These are phyloP conservation scores for Drosophila mimica DNA, from an alignment of 2,888 invertebrate genomes.

Conservation along the genomic window DNA sequence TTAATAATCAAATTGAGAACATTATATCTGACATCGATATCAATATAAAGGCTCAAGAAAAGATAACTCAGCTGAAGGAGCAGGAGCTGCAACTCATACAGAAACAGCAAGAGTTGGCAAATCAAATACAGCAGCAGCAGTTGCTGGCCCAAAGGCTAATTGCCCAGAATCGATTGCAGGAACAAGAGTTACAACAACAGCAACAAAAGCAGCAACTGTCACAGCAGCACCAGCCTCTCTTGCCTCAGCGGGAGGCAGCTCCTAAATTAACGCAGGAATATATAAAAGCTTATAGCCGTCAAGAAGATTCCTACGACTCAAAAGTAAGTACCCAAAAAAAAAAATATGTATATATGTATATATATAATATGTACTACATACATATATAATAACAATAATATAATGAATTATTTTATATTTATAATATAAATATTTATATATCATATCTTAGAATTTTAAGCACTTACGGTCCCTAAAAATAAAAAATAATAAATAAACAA, in stretches of 20 bases:
- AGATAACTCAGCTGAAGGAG: constrained; percentile 72
- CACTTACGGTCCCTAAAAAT: too few species aligned
- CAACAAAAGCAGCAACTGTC: constrained; percentile 28
- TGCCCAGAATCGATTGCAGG: constrained; percentile 63
- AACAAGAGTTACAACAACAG: constrained; percentile 55
- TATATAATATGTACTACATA: background rate
- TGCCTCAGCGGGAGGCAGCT: background rate
- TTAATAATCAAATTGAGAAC: constrained; percentile 86
- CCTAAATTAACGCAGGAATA: constrained; percentile 7
- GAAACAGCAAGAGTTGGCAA: constrained; percentile 71
- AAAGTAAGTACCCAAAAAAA: constrained; percentile 23
- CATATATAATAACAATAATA: background rate
- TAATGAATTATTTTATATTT: too few species aligned
- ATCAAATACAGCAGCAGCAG: constrained; percentile 75
- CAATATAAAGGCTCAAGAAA: constrained; percentile 86
- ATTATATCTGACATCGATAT: constrained; percentile 88
- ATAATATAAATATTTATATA: too few species aligned
- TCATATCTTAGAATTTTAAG: too few species aligned
- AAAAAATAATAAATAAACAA: too few species aligned
- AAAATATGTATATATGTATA: background rate
- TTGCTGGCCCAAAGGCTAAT: constrained; percentile 66
- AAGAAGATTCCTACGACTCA: constrained; percentile 14
- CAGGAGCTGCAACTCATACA: constrained; percentile 70
- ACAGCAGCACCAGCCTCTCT: constrained; percentile 3
- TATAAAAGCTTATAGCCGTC: background rate